phyloP scores from a whole-genome alignment of 2,113 vertebrate genomes.

The Sinocyclocheilus anshuiensis region DNA sequence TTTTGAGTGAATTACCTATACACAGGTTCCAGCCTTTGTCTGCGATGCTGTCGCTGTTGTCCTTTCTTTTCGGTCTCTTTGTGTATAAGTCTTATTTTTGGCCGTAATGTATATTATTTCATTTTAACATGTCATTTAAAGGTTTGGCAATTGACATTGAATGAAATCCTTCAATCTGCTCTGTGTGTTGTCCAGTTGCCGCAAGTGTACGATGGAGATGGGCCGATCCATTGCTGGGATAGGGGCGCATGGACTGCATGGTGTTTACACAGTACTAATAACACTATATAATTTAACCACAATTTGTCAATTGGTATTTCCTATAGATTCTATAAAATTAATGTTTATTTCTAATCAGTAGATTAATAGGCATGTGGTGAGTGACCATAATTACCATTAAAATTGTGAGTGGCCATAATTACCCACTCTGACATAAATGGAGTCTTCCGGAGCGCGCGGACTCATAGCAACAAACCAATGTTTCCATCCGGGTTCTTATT shows the following conservation, averaged over 20 bases:
- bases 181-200: slow-evolving; percentile 42
- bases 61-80: slow-evolving; percentile 13
- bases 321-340: too few species aligned
- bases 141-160: neutral
- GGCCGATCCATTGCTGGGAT: slow-evolving; percentile 68
- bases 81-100: neutral
- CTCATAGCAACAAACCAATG: slow-evolving; percentile 41
- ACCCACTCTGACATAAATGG: neutral
- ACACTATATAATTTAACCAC: neutral
- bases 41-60: slow-evolving; percentile 12
- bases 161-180: slow-evolving; percentile 32
- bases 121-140: neutral
- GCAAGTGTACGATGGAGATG: slow-evolving; percentile 55
- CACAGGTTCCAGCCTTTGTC: slow-evolving; percentile 37
- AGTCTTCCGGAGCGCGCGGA: slow-evolving; percentile 14
- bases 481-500: slow-evolving; percentile 41
- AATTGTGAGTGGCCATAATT: neutral
- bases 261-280: neutral
- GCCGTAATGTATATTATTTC: neutral
- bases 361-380: neutral
- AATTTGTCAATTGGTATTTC: neutral
- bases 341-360: neutral
- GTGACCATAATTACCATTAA: neutral
- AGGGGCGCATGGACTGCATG: slow-evolving; percentile 17
- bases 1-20: slow-evolving; percentile 43